phyloP scores from a whole-genome alignment of 2,888 invertebrate species.

The Noctua comes region DNA sequence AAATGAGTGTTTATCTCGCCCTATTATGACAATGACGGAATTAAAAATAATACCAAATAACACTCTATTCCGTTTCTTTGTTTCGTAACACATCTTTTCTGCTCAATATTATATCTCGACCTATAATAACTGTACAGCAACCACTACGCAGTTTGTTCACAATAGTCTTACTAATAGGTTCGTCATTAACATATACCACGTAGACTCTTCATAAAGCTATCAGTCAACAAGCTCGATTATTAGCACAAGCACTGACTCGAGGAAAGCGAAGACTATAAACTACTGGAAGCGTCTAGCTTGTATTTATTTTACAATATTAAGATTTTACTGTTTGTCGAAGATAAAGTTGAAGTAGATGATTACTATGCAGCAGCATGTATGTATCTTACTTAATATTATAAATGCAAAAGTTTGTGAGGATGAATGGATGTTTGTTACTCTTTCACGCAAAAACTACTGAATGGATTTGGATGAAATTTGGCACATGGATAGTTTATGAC shows the following conservation, averaged over 20 bases:
- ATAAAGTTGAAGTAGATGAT: background rate
- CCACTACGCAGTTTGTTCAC: constrained; percentile 7
- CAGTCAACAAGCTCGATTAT: constrained; percentile 69
- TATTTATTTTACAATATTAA: background rate
- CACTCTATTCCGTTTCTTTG: background rate
- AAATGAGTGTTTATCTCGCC: background rate
- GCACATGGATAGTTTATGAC: too few species aligned
- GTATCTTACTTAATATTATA: too few species aligned
- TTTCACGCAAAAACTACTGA: too few species aligned
- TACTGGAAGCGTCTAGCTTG: constrained; percentile 35
- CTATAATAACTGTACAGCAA: background rate
- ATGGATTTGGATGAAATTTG: too few species aligned
- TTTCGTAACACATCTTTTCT: background rate
- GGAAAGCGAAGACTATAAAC: constrained; percentile 19
- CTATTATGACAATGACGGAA: background rate
- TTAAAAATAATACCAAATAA: background rate
- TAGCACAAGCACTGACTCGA: constrained; percentile 61
- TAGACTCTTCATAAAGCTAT: constrained; percentile 60
- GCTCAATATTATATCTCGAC: background rate
- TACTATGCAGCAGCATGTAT: background rate
- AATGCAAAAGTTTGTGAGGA: too few species aligned
- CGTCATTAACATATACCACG: constrained; percentile 8
- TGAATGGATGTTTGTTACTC: too few species aligned
- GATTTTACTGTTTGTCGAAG: background rate
- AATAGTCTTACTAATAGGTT: background rate